Percentiles rank a stretch among this genome's conserved stretches.
These are phyloP conservation scores for Gastracanthus pulcherrimus DNA, from an alignment of 2,888 invertebrate species.

Conservation along the genomic window DNA sequence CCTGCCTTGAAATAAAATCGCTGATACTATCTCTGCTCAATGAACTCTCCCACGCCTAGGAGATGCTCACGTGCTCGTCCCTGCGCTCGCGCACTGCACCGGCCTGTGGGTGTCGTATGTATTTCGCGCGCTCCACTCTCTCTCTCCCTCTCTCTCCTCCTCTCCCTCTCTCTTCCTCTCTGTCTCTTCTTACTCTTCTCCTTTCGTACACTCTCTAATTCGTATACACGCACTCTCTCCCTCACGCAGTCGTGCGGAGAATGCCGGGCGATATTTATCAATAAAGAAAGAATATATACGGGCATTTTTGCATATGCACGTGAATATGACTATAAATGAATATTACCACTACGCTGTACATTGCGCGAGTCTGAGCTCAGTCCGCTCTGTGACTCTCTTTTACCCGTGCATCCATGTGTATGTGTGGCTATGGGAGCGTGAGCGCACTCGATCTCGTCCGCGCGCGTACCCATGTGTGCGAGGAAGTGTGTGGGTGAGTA, in stretches of 20 bases:
- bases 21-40: constrained; percentile 77
- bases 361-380: too few species aligned
- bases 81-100: constrained; percentile 48
- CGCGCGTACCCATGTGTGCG: background rate
- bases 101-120: constrained; percentile 62
- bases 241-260: background rate
- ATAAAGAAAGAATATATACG: constrained; percentile 3
- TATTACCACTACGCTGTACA: too few species aligned
- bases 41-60: constrained; percentile 78
- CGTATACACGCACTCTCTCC: background rate
- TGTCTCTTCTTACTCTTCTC: too few species aligned
- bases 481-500: constrained; percentile 8
- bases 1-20: constrained; percentile 76
- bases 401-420: too few species aligned
- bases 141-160: background rate
- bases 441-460: constrained; percentile 19
- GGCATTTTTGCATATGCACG: background rate
- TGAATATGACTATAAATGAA: constrained; percentile 50
- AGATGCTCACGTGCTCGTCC: constrained; percentile 68
- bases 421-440: constrained; percentile 32
- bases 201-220: background rate
- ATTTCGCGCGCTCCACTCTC: constrained; percentile 13
- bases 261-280: constrained; percentile 45
- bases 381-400: constrained; percentile 10
- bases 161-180: background rate